Conservation (phyloP, 2,888 invertebrate species). For the Ptilodon capucinus region DNA sequence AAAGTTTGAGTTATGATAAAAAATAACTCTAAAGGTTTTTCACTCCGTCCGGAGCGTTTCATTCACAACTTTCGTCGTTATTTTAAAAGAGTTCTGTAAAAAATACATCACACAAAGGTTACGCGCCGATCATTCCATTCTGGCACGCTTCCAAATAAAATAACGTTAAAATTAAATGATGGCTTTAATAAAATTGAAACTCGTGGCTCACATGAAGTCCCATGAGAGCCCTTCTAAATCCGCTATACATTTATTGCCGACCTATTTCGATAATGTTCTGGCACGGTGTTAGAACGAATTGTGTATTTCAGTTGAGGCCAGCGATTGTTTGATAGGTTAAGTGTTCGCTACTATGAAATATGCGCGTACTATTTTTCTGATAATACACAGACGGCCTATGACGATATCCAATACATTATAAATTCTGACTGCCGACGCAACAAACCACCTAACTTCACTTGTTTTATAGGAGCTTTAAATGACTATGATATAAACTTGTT, state of each 20-base stretch:
- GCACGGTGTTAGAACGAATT: constrained; percentile 27
- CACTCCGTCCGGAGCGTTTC: constrained; percentile 18
- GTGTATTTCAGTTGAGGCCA: constrained; percentile 16
- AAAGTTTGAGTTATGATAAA: constrained; percentile 2
- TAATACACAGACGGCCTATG: constrained; percentile 30
- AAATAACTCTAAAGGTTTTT: constrained; percentile 1
- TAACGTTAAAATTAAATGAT: constrained; percentile 26
- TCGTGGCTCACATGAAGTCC: constrained; percentile 43
- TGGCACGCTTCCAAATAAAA: constrained; percentile 50
- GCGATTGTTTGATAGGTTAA: constrained; percentile 25
- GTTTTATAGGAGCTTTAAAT: constrained; percentile 32
- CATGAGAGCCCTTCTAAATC: constrained; percentile 60
- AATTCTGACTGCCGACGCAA: constrained; percentile 40
- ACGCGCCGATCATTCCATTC: constrained; percentile 30
- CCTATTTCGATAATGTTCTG: constrained; percentile 49
- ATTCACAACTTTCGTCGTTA: constrained; percentile 26
- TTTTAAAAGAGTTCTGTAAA: constrained; percentile 19
- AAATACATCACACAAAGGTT: constrained; percentile 19
- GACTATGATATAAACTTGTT: constrained; percentile 25
- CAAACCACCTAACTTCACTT: constrained; percentile 26
- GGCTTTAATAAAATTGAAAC: constrained; percentile 44
- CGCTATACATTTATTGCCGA: constrained; percentile 47
- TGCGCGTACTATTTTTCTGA: constrained; percentile 10
- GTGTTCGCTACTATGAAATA: constrained; percentile 30
- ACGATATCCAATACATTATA: constrained; percentile 59